Evolutionary conservation across 2,888 invertebrate species (phyloP).

Genomic region (Keiferia lycopersicella): DNA sequence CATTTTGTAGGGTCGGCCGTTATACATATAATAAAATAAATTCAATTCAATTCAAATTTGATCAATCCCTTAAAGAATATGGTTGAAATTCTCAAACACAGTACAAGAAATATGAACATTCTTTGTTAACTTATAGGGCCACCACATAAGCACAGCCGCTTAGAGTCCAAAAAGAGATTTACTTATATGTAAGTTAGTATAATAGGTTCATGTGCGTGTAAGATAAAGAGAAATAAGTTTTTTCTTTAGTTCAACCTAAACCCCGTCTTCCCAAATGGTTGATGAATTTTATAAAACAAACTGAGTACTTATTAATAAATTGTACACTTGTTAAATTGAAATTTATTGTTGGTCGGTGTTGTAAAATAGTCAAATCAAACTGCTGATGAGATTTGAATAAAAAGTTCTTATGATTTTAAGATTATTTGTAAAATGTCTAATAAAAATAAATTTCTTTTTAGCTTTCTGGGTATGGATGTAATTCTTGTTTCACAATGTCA

Average conservation of each 20-base stretch:
- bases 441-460: background rate
- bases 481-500: too few species aligned
- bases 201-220: background rate
- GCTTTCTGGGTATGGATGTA: background rate
- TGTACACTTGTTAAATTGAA: conserved; percentile 61
- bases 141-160: background rate
- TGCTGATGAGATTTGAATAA: background rate
- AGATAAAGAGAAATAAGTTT: conserved; percentile 15
- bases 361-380: conserved; percentile 15
- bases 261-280: conserved; percentile 67
- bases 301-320: conserved; percentile 30
- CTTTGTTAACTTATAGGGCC: conserved; percentile 5
- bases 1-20: background rate
- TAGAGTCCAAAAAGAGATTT: background rate
- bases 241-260: conserved; percentile 33
- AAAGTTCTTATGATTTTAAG: background rate
- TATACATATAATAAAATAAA: too few species aligned
- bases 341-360: conserved; percentile 37
- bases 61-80: background rate
- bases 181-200: background rate
- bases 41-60: too few species aligned
- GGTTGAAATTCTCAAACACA: too few species aligned
- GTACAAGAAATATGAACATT: conserved; percentile 1
- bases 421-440: background rate
- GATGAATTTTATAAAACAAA: conserved; percentile 41